Evolutionary conservation across 1,140 invertebrate genomes (phyloP).

Genomic region (Heliconius congener): DNA sequence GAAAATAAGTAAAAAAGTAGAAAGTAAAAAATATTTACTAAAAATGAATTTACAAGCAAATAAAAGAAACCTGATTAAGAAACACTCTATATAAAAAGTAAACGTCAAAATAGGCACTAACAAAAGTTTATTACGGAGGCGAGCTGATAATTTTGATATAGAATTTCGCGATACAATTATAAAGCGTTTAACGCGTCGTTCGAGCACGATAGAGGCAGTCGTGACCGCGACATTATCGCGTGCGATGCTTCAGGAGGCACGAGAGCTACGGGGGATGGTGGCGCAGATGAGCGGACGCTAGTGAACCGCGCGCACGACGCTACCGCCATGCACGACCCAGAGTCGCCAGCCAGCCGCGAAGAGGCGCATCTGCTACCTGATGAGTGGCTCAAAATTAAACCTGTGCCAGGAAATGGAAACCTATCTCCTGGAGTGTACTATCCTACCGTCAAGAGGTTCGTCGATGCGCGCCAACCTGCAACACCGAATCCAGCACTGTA

Average conservation of each 20-base stretch:
- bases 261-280: conserved; percentile 63
- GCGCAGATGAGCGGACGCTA: conserved; percentile 61
- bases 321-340: conserved; percentile 77
- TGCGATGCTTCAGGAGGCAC: conserved; percentile 71
- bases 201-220: conserved; percentile 65
- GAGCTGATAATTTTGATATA: conserved; percentile 77
- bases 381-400: conserved; percentile 76
- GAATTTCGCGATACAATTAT: conserved; percentile 76
- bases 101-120: conserved; percentile 62
- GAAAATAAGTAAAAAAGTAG: neutral
- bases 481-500: conserved; percentile 68
- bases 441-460: conserved; percentile 77
- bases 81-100: conserved; percentile 17
- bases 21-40: neutral
- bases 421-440: conserved; percentile 78
- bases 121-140: conserved; percentile 67
- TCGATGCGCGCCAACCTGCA: conserved; percentile 60
- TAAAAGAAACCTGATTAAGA: neutral
- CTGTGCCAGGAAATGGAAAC: conserved; percentile 71
- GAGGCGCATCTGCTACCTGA: conserved; percentile 76
- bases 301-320: conserved; percentile 68
- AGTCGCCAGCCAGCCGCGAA: conserved; percentile 75
- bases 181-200: conserved; percentile 70
- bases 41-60: neutral
- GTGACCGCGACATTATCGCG: conserved; percentile 78